These are phyloP conservation scores for Maylandia zebra DNA, from an alignment of 2,113 vertebrate genomes.

Conservation along the genomic window DNA sequence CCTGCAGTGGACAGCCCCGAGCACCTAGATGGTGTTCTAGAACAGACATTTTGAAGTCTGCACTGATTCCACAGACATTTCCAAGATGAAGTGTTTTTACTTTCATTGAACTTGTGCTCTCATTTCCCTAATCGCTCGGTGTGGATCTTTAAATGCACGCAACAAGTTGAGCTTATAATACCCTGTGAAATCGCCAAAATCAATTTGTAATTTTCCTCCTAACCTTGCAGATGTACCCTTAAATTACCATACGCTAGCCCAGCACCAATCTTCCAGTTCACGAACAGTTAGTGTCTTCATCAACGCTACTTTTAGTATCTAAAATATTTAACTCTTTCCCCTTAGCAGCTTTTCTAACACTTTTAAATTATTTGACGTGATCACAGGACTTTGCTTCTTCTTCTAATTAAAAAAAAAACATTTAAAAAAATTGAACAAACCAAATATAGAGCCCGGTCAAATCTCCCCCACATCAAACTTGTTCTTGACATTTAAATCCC, in stretches of 20 bases:
- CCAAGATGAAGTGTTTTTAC: background rate
- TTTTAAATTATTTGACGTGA: background rate
- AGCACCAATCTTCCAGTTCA: accelerated
- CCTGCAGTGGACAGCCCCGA: background rate
- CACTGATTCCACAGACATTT: background rate
- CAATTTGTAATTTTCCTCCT: background rate
- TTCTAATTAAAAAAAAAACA: background rate
- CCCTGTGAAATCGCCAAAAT: background rate
- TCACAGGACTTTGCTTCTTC: background rate
- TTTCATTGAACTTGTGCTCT: background rate
- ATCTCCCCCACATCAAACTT: background rate
- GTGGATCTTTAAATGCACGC: background rate
- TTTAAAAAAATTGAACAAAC: background rate
- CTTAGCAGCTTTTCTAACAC: background rate
- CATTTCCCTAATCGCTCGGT: background rate
- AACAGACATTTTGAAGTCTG: background rate
- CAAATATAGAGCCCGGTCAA: background rate
- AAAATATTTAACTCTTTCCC: background rate
- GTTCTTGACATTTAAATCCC: slow-evolving; percentile 51
- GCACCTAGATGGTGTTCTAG: background rate
- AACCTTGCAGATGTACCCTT: background rate
- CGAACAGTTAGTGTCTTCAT: background rate
- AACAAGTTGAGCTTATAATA: background rate
- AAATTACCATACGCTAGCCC: background rate
- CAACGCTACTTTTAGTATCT: background rate